Percentiles rank a stretch among this genome's conserved stretches.
phyloP scores from a whole-genome alignment of 1,140 invertebrate species.

The Triops longicaudatus region DNA sequence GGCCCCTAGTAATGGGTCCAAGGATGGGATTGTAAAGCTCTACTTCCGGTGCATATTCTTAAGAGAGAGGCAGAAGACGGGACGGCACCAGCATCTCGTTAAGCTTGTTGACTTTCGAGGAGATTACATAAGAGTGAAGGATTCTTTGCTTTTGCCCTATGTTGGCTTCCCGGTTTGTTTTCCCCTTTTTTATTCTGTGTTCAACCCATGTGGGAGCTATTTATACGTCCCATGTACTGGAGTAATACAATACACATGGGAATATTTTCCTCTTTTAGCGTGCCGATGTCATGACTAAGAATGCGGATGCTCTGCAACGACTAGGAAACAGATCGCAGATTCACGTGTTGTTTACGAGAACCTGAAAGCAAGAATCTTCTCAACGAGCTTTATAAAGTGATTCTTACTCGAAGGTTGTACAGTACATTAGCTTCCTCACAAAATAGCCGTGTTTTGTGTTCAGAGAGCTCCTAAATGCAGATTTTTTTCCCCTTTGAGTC shows the following conservation, averaged over 20 bases:
- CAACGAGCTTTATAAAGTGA: too few species aligned
- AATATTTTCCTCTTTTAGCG: background rate
- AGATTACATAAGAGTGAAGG: background rate
- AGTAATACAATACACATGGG: conserved; percentile 5
- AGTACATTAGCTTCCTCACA: too few species aligned
- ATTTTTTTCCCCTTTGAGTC: background rate
- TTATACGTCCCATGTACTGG: background rate
- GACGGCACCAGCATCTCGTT: background rate
- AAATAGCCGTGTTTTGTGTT: too few species aligned
- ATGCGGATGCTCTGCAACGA: conserved; percentile 9
- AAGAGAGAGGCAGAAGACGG: background rate
- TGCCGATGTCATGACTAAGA: background rate
- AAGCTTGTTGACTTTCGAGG: background rate
- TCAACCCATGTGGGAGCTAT: background rate
- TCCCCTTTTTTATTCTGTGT: background rate
- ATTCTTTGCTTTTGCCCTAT: background rate
- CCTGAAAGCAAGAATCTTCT: too few species aligned
- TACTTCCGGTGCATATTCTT: background rate
- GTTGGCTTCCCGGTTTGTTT: background rate
- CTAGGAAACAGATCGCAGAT: background rate
- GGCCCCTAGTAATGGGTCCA: background rate
- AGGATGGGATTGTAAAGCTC: background rate
- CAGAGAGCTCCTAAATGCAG: background rate
- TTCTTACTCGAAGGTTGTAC: too few species aligned
- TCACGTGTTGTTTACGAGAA: too few species aligned